Evolutionary conservation across 2,113 vertebrate species (phyloP), one percentile per base, ranked within the genome.

Genomic region (Dryoscopus gambensis): DNA sequence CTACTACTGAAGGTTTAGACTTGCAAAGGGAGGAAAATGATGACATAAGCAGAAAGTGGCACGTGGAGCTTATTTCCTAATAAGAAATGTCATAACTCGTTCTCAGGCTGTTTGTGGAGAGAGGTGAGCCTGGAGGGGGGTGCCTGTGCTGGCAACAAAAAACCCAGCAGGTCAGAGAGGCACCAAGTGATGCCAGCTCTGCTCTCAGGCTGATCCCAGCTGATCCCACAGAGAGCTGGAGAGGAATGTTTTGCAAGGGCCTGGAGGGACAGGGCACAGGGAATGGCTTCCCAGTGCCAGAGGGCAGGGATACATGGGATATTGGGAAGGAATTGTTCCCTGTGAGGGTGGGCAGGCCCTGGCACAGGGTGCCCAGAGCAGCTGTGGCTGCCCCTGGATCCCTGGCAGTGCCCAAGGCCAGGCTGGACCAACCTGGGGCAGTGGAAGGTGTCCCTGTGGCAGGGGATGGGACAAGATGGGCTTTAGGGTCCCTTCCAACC

Each of bases 401-500:
- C 49, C 49, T 40, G 65, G n/a, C 0, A 55, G 24, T 47, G 65
- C 0, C 65, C 84, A 30, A 40, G 47, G 47, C 30, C 40, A 40
- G 64, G 15, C 0, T 65, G 55, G 13, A 31, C 3, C 39, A 24
- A 0, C 28, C 37, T 70, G 64, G 74, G 24, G 7, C 0, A 9
- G n/a, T 16, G 70, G 23, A 2, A 75, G 13, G 70, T n/a, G 70
- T 35, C 53, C 53, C 71, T 57, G 15, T 6, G 39, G 52, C 39
- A 59, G 14, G 23, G 67, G 15, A 8, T n/a, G n/a, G n/a, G 1
- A 28, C 10, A 4, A 7, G 15, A n/a, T 6, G 6, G 7, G 4
- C 10, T 55, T 63, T 22, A 27, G 11, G 47, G 28, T n/a, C 28
- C n/a, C 15, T 74, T 18, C 14, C 40, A 33, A 6, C 6, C 40